Conservation (phyloP, 1,140 invertebrate genomes). For the Drosophila sproati region DNA sequence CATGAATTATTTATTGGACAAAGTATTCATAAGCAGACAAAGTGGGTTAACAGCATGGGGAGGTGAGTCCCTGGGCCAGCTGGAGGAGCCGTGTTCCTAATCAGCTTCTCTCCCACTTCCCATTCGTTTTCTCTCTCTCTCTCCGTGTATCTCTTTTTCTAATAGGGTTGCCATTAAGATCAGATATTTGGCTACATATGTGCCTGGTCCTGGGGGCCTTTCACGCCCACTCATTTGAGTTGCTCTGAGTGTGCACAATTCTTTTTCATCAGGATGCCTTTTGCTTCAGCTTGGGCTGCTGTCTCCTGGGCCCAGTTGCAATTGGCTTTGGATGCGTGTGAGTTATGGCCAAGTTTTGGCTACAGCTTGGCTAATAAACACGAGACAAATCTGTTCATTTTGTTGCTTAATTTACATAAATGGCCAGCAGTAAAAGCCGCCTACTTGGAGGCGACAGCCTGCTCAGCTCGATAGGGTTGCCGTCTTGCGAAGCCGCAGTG, state of each 20-base stretch:
- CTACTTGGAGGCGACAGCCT: slow-evolving; percentile 4
- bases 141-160: slow-evolving; percentile 20
- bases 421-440: slow-evolving; percentile 48
- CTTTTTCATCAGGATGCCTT: slow-evolving; percentile 42
- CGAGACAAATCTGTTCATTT: slow-evolving; percentile 78
- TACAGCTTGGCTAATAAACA: slow-evolving; percentile 74
- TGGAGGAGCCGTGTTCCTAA: slow-evolving; percentile 21
- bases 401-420: slow-evolving; percentile 80
- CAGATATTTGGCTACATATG: slow-evolving; percentile 54
- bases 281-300: neutral
- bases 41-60: slow-evolving; percentile 7
- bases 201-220: slow-evolving; percentile 11
- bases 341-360: slow-evolving; percentile 43
- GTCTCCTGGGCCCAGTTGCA: slow-evolving; percentile 29
- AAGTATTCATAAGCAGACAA: slow-evolving; percentile 70
- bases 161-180: slow-evolving; percentile 73
- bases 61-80: neutral
- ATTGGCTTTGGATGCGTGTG: slow-evolving; percentile 21
- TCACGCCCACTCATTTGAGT: slow-evolving; percentile 62
- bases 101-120: slow-evolving; percentile 8
- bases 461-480: slow-evolving; percentile 36
- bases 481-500: slow-evolving; percentile 34
- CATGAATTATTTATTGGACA: slow-evolving; percentile 80
- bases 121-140: neutral
- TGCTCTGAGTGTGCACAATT: slow-evolving; percentile 48